Base-by-base conservation (phyloP, 2,797 vertebrate genomes). In the Otolemur crassicaudatus region DNA sequence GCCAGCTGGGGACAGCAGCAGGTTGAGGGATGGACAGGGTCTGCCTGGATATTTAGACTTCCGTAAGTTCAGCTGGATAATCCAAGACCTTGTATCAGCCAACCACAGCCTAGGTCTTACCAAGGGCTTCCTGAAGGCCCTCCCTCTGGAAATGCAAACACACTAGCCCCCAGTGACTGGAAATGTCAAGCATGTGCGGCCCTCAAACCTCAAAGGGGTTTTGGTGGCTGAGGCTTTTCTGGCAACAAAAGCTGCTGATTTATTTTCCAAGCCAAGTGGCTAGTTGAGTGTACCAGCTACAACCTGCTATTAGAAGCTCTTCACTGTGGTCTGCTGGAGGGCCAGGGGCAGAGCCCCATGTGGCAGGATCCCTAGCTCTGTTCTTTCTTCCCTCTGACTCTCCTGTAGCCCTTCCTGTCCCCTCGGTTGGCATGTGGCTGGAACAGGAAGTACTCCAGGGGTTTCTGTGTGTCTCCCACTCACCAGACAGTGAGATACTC, bases 191-290 rank as follows among this genome's bases (percentile, higher is more conserved):
- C 84, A 22, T 49, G 46, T 16, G 56, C 0, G 13, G 90, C 37
- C 73, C 73, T 58, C 63, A 90, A 29, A 81, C 65, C 90, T 92
- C 96, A 65, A 61, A 76, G 76, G 19, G 43, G 61, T 34, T 77
- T 86, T 95, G 84, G 94, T 73, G 81, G 31, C 91, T 76, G 75
- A 61, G 87, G 65, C 60, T 96, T 91, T 69, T 91, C 83, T 96
- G 96, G 93, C 89, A 81, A 56, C 22, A 34, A 40, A 89, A 95
- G 37, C 83, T 77, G 90, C 93, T 80, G 76, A 81, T 93, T 89
- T 80, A 37, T 43, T 81, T 77, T 25, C 53, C 23, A 80, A 83
- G 93, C 60, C 16, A 46, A 88, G 80, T 58, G 86, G 93, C 25
- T 27, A 37, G 85, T n/a, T 70, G 88, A 65, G 49, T 1, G 11